Evolutionary conservation across 2,888 invertebrate genomes (phyloP).

Genomic region (Antheraea yamamai): DNA sequence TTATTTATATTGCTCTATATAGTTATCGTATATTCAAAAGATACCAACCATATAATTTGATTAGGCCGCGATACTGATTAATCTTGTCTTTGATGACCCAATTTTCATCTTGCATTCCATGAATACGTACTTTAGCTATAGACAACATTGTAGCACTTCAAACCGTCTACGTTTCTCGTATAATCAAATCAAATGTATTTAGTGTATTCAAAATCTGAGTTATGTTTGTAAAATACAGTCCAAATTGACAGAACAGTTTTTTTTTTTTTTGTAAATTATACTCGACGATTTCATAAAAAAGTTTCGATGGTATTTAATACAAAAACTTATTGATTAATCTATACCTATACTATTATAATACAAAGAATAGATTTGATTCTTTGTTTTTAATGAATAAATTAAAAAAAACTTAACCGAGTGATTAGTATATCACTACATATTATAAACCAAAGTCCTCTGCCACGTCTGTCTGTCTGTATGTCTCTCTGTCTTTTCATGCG

Average conservation of each 20-base stretch:
- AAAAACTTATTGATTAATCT: not conserved
- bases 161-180: not conserved
- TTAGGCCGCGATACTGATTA: conserved; percentile 84
- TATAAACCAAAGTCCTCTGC: no score
- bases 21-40: not conserved
- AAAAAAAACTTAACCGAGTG: no score
- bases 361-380: no score
- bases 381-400: no score
- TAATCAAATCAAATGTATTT: not conserved
- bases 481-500: no score
- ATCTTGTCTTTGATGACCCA: conserved; percentile 86
- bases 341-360: no score
- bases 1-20: not conserved
- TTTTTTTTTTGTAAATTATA: not conserved
- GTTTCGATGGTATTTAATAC: not conserved
- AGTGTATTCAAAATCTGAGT: not conserved
- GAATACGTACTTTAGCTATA: conserved; percentile 81
- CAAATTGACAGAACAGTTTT: not conserved
- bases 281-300: not conserved
- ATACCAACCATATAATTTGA: conserved; percentile 83
- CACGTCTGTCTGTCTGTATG: no score
- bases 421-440: no score
- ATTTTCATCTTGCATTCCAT: conserved; percentile 84
- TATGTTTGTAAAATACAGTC: not conserved
- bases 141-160: conserved; percentile 68